Evolutionary conservation across 2,113 vertebrate genomes (phyloP).

Genomic region (Rostratula benghalensis): DNA sequence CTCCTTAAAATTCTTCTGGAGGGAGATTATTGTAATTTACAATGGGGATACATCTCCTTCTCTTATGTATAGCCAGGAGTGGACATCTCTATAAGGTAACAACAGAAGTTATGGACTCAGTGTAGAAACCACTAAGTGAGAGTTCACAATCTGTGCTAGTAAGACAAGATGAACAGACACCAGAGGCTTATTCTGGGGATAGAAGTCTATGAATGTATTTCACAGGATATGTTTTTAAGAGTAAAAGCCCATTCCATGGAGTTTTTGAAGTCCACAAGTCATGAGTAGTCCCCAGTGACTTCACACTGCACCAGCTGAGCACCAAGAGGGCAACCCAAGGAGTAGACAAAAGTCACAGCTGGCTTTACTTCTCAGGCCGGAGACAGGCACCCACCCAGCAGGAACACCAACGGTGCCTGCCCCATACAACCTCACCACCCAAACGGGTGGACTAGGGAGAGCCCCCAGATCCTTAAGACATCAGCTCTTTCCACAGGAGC

Average conservation of each 20-base stretch:
- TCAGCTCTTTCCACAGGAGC: background rate
- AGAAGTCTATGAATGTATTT: background rate
- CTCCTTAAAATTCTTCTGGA: background rate
- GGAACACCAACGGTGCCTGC: background rate
- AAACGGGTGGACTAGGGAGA: fast-evolving
- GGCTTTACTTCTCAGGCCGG: background rate
- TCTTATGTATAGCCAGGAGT: background rate
- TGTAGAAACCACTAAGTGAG: background rate
- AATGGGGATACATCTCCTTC: background rate
- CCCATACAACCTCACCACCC: background rate
- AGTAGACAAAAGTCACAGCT: background rate
- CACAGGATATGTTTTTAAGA: background rate
- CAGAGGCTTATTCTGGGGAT: background rate
- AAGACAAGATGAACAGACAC: background rate
- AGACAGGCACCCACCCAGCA: background rate
- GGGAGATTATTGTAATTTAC: background rate
- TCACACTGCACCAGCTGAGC: background rate
- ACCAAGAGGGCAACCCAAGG: background rate
- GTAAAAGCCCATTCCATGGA: background rate
- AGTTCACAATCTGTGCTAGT: background rate
- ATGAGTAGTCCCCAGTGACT: background rate
- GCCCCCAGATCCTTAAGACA: background rate
- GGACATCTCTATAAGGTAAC: background rate
- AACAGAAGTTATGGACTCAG: background rate
- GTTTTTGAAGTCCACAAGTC: background rate